These are phyloP conservation scores for Delichon dasypus DNA, from an alignment of 2,797 vertebrate genomes.

Conservation along the genomic window DNA sequence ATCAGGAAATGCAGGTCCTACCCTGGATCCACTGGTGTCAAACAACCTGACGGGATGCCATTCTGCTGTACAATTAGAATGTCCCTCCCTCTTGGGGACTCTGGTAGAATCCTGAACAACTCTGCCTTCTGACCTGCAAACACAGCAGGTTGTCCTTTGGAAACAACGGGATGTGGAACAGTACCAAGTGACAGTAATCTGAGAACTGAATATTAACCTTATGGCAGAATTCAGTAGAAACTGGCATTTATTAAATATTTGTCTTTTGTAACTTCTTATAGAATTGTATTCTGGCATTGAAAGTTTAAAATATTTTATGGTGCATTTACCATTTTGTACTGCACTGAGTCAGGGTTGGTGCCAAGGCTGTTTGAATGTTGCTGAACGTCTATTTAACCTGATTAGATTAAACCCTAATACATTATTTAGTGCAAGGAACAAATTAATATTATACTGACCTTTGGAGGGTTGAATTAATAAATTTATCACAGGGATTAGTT, in stretches of 20 bases:
- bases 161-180: background rate
- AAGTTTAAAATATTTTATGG: background rate
- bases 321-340: background rate
- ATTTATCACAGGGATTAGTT: background rate
- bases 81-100: background rate
- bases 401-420: background rate
- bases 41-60: accelerated
- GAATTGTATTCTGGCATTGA: background rate
- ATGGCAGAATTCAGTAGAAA: background rate
- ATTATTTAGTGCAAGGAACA: background rate
- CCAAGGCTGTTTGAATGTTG: background rate
- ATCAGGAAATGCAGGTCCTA: background rate
- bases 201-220: background rate
- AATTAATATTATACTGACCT: background rate
- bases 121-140: background rate
- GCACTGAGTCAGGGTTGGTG: background rate
- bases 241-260: background rate
- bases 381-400: background rate
- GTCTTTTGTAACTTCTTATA: background rate
- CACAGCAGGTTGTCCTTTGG: background rate
- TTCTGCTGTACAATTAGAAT: background rate
- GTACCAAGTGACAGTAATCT: background rate
- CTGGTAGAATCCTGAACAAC: background rate
- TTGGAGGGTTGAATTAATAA: background rate
- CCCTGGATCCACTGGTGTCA: accelerated